phyloP scores from a whole-genome alignment of 2,113 vertebrate genomes.

The Nothobranchius kuhntae region DNA sequence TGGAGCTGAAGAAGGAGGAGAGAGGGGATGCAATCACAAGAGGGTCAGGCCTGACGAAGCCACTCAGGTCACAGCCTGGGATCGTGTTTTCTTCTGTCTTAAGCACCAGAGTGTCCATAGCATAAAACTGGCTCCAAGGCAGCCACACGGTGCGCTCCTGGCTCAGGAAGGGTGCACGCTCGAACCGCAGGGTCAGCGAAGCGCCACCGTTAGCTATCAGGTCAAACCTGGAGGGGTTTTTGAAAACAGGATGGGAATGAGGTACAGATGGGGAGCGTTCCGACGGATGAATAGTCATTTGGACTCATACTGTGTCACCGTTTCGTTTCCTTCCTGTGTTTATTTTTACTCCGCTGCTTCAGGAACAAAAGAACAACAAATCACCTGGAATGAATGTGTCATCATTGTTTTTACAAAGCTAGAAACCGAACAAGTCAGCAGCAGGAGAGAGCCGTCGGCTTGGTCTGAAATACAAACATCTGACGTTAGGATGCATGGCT shows the following conservation, averaged over 20 bases:
- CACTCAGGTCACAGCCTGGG: constrained; percentile 97
- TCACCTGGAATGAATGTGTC: constrained; percentile 53
- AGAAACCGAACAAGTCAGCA: constrained; percentile 3
- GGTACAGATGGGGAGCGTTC: constrained; percentile 58
- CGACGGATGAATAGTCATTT: constrained; percentile 42
- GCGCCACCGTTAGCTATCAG: constrained; percentile 95
- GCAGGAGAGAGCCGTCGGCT: constrained; percentile 2
- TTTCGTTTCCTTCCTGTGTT: constrained; percentile 24
- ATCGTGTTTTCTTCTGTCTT: constrained; percentile 99
- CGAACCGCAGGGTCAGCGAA: constrained; percentile 93
- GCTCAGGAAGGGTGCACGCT: constrained; percentile 95
- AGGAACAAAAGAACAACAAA: constrained; percentile 27
- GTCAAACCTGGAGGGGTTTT: constrained; percentile 88
- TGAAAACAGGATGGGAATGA: constrained; percentile 66
- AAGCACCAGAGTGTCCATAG: constrained; percentile 97
- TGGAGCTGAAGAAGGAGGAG: constrained; percentile 96
- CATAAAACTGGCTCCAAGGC: constrained; percentile 97
- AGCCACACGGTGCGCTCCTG: constrained; percentile 98
- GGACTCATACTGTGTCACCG: constrained; percentile 31
- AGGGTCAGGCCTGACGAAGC: constrained; percentile 94
- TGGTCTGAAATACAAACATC: constrained; percentile 40
- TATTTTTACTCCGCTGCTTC: constrained; percentile 37
- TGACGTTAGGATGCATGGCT: constrained; percentile 19
- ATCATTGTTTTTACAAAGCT: neutral
- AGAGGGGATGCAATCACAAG: constrained; percentile 96